Evolutionary conservation across 2,113 vertebrate genomes (phyloP).

Genomic region (Macquaria ambigua): DNA sequence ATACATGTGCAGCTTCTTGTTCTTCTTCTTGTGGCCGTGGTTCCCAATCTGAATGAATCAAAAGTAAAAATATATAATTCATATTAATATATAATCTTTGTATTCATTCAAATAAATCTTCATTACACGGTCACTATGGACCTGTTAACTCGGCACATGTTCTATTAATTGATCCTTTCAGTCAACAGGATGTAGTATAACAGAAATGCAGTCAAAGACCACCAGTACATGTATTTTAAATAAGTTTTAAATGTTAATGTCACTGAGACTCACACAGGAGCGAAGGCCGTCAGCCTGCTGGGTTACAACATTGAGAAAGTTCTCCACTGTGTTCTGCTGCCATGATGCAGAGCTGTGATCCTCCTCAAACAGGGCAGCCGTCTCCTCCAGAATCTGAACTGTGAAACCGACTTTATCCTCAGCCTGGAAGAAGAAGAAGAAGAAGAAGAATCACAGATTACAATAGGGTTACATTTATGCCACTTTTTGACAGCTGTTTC

Average conservation of each 20-base stretch:
- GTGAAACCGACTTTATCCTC: slow-evolving; percentile 68
- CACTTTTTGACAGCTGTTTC: too few relatives aligned
- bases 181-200: too few relatives aligned
- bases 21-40: slow-evolving; percentile 50
- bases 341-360: slow-evolving; percentile 66
- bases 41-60: slow-evolving; percentile 2
- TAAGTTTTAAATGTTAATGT: too few relatives aligned
- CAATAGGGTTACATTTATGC: neutral
- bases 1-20: slow-evolving; percentile 66
- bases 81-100: too few relatives aligned
- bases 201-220: too few relatives aligned
- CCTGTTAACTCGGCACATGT: too few relatives aligned
- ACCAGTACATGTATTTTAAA: too few relatives aligned
- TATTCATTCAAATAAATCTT: neutral
- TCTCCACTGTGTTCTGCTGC: slow-evolving; percentile 60
- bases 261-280: slow-evolving; percentile 50
- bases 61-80: neutral
- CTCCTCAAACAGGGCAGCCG: slow-evolving; percentile 55
- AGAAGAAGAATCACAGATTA: neutral
- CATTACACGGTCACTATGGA: neutral
- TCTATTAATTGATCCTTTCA: too few relatives aligned
- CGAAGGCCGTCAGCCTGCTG: slow-evolving; percentile 57
- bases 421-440: slow-evolving; percentile 59
- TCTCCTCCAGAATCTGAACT: slow-evolving; percentile 64
- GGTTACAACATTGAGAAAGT: slow-evolving; percentile 64